Evolutionary conservation across 2,888 invertebrate species (phyloP), one percentile per base, ranked within the genome.

Genomic region (Calameuta filiformis): DNA sequence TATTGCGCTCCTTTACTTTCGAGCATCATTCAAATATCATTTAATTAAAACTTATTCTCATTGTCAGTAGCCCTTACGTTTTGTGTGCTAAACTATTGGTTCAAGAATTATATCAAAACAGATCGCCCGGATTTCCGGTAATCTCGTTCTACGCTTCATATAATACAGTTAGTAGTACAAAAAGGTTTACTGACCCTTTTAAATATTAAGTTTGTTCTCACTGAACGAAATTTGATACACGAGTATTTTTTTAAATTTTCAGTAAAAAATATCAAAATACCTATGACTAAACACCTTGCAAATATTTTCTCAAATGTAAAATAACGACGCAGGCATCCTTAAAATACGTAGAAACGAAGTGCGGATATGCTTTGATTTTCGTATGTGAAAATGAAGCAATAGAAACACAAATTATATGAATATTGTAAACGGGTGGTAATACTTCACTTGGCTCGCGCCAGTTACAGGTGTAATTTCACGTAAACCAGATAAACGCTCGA

Each of bases 1-100:
- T 84, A 87, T 86, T 84, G 83, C 79, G 75, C 81, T 80, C 85
- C 81, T 85, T 86, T 84, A 79, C 82, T 80, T 82, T 82, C 77
- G 81, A 81, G 73, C 73, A 30, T 68, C 73, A 75, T 79, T 80
- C 40, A 56, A 23, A 56, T 56, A 56, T 56, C 23, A 9, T 23
- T 56, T 23, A 56, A 23, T 56, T 56, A 9, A 56, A 56, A 23
- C 23, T 56, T 6, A 23, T 6, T 23, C 6, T 31, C 31, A 31
- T 31, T 1, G 31, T 31, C 31, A 31, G 15, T 40, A 40, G 40
- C 15, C 40, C 2, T 56, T 56, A 15, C 15, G 15, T 15, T 15
- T 40, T 40, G 15, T 40, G 12, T 15, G 15, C 40, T 40, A 15
- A 40, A 40, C 1, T 40, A 1, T 40, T 40, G 0, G 6, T 6